Evolutionary conservation across 2,797 vertebrate genomes (phyloP), one percentile per base, ranked within the genome.

Genomic region (Melanotaenia pygmaea): DNA sequence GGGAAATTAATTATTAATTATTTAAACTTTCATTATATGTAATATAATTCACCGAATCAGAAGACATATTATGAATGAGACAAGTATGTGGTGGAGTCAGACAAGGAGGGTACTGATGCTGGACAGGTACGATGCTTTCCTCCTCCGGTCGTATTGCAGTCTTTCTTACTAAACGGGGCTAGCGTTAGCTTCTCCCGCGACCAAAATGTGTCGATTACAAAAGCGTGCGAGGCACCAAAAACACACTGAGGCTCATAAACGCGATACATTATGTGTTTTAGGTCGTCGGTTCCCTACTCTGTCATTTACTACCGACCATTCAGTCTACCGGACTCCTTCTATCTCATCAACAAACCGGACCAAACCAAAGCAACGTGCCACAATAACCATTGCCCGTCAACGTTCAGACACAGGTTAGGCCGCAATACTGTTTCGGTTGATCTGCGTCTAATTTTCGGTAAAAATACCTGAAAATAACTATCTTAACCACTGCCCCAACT

Each of bases 331-430:
- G 93, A 93, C 92, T 90, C 89, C 84, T 89, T 92, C 90, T 86
- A 91, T 85, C 89, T 92, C 93, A 90, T 94, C 94, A 95, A 95
- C 94, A 95, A 94, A 95, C 94, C 93, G 89, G 92, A 95, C 92
- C 93, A 95, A 95, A 95, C 92, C 94, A 94, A 92, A 94, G 93
- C 94, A 95, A 94, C 94, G 94, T 95, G 94, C 95, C 93, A 93
- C 93, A 94, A 95, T 92, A 94, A 93, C 88, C 94, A 92, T 76
- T 85, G 91, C 91, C 91, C 89, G 91, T 90, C 92, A 86, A 93
- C 93, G 92, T 92, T 92, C 91, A 93, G 82, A 93, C 92, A 90
- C 79, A 80, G 90, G 78, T 92, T 93, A 95, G 94, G 94, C 94
- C 94, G 95, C 94, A 78, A 89, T 93, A 75, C 90, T 93, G 79